A percentile compares a stretch with the other conserved stretches of the same genome.
Conservation (phyloP, 2,113 vertebrate species). For the Dissostichus mawsoni region DNA sequence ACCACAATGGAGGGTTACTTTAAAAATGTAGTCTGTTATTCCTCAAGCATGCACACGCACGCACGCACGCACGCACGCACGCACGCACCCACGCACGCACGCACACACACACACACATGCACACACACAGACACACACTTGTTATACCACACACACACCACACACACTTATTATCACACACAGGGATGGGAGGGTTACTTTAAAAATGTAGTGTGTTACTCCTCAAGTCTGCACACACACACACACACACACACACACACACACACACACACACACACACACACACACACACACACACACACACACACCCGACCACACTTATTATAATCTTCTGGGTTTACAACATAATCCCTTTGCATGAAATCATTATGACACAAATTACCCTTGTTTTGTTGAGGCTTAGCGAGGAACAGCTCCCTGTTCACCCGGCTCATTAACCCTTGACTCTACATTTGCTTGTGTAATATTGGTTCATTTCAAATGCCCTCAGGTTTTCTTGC, state of each 20-base stretch:
- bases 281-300: conserved; percentile 7
- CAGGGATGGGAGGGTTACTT: no score
- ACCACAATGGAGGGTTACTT: no score
- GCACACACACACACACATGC: no score
- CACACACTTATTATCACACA: no score
- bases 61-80: no score
- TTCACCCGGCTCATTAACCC: background rate
- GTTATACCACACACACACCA: background rate
- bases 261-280: no score
- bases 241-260: background rate
- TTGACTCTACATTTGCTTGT: background rate
- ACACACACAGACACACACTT: background rate
- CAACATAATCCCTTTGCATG: conserved; percentile 47
- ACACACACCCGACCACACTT: no score
- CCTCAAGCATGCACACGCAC: no score
- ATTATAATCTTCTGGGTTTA: conserved; percentile 46
- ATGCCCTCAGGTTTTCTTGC: background rate
- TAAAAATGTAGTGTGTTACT: no score
- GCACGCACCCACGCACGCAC: no score
- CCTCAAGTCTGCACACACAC: background rate
- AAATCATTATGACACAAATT: conserved; percentile 54
- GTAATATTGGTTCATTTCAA: background rate
- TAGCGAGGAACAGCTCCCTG: conserved; percentile 21
- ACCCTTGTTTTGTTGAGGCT: conserved; percentile 35
- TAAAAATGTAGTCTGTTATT: no score